phyloP scores from a whole-genome alignment of 2,113 vertebrate genomes.

The Columbina picui region DNA sequence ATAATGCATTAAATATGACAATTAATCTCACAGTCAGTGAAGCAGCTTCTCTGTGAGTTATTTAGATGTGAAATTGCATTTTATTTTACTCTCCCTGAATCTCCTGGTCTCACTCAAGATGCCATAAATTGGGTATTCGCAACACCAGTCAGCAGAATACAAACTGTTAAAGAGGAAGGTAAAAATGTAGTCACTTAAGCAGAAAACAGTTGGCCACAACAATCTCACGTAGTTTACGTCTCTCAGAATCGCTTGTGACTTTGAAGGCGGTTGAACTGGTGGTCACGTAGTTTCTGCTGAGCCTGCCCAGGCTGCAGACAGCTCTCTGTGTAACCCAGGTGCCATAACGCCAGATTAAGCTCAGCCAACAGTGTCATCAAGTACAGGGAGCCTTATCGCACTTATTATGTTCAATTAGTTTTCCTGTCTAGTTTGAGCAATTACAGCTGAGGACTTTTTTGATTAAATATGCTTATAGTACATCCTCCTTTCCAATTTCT shows the following conservation, averaged over 20 bases:
- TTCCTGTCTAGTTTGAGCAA: slow-evolving; percentile 38
- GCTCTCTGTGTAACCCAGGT: not conserved
- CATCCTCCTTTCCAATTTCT: not conserved
- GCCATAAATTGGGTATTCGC: slow-evolving; percentile 39
- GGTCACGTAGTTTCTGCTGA: not conserved
- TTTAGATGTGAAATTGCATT: slow-evolving; percentile 54
- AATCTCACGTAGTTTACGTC: not conserved
- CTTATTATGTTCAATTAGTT: slow-evolving; percentile 46
- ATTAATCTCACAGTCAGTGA: slow-evolving; percentile 52
- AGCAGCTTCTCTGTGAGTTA: slow-evolving; percentile 32
- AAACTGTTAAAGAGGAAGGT: not conserved
- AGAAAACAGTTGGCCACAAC: not conserved
- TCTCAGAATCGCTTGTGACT: not conserved
- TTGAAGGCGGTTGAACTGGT: not conserved
- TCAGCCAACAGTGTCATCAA: not conserved
- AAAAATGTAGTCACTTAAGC: not conserved
- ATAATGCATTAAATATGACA: slow-evolving; percentile 59
- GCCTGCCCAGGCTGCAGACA: not conserved
- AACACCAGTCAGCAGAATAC: not conserved
- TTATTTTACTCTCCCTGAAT: slow-evolving; percentile 20
- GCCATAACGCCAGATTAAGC: not conserved
- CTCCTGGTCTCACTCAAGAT: not conserved
- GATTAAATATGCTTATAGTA: not conserved
- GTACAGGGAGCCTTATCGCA: not conserved
- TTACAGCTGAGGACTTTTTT: not conserved